A percentile compares a stretch with the other conserved stretches of the same genome.
These are phyloP conservation scores for Zoroaster sp. DNA, from an alignment of 53 echinoderm and acorn worm genomes.

Conservation along the genomic window DNA sequence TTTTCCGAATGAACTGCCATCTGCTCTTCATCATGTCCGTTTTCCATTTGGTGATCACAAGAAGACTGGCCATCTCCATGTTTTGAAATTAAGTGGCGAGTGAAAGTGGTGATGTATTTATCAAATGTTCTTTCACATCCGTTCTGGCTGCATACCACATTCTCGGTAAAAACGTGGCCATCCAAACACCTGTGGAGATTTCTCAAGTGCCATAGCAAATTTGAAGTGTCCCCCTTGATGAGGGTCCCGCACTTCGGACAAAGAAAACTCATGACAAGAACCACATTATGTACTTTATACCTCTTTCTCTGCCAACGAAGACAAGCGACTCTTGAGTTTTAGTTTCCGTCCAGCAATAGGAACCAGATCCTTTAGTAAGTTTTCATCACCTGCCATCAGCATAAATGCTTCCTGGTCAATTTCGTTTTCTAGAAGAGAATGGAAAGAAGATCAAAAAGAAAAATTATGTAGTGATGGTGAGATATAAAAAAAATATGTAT, in stretches of 20 bases:
- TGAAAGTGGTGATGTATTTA: constrained; percentile 44
- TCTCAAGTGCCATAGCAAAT: constrained; percentile 31
- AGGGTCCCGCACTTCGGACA: constrained; percentile 23
- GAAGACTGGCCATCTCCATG: constrained; percentile 9
- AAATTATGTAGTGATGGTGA: too few relatives aligned
- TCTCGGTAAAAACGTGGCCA: constrained; percentile 23
- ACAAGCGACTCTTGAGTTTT: not conserved
- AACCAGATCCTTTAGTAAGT: not conserved
- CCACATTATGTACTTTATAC: not conserved
- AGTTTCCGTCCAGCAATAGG: not conserved
- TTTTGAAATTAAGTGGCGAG: constrained; percentile 35
- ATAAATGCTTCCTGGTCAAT: not conserved
- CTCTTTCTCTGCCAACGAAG: not conserved
- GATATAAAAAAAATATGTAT: too few relatives aligned
- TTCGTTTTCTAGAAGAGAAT: not conserved
- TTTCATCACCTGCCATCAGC: not conserved
- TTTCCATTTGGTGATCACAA: not conserved
- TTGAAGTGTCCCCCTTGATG: constrained; percentile 13
- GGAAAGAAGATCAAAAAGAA: not conserved
- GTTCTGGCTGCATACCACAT: constrained; percentile 35
- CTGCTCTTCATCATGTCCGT: not conserved
- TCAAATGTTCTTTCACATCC: constrained; percentile 45
- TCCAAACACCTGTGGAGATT: constrained; percentile 18
- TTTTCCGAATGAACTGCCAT: not conserved
- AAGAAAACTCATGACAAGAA: constrained; percentile 19